Evolutionary conservation across 2,888 invertebrate genomes (phyloP), one percentile per base, ranked within the genome.

Genomic region (Pristionchus entomophagus): DNA sequence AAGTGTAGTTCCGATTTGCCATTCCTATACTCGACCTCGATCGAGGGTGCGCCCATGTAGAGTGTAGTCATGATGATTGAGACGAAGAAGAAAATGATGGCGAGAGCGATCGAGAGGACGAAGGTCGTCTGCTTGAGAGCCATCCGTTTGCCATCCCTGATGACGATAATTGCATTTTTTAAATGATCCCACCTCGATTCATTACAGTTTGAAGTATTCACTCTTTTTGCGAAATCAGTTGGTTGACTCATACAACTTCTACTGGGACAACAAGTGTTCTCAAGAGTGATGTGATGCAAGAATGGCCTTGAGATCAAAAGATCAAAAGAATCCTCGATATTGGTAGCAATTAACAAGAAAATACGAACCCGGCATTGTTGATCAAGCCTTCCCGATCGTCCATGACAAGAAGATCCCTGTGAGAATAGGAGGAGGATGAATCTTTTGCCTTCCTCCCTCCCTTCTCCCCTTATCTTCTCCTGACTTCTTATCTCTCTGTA

Each of bases 51-150:
- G 14, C 85, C 45, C 53, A 56, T 56, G 45, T 85, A 85, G 6
- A 85, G 41, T 29, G 41, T 26, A 41, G 56, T 77, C 85, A 85
- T 85, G 6, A 85, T 85, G 26, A 85, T n/a, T 12, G 73, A n/a
- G 10, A 77, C 26, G 77, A 85, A 85, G 77, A 86, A 78, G 81
- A 86, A 86, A 29, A 86, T 78, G 81, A 84, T 32, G 22, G 80
- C 69, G 53, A 85, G 56, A 17, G 85, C 84, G 32, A 86, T 85
- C 41, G 86, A 45, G 29, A 86, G 59, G 26, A 80, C 84, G 56
- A 85, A 81, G 8, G 78, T 45, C 14, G 85, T 85, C 53, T 77
- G 73, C 56, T 77, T 73, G 51, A 84, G 32, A 5, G 84, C 84
- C 41, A 53, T 49, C 69, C 14, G 5, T n/a, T 83, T 83, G 12